These are phyloP conservation scores for Ibidorhyncha struthersii DNA, from an alignment of 2,113 vertebrate species.

Conservation along the genomic window DNA sequence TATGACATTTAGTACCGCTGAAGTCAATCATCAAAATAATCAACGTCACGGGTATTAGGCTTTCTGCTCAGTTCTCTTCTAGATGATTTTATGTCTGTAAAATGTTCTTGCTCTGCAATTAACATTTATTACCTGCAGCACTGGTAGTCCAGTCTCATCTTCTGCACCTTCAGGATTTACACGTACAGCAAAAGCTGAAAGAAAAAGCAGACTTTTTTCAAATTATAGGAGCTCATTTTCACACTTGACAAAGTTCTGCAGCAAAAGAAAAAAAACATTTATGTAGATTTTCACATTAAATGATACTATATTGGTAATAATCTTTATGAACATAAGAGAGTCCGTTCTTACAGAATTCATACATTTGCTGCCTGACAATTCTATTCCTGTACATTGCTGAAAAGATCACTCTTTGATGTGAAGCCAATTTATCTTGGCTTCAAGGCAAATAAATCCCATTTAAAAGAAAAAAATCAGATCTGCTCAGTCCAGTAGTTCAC, in stretches of 20 bases:
- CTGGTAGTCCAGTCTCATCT: conserved; percentile 33
- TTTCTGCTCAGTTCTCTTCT: background rate
- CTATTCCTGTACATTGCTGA: background rate
- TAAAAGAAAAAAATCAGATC: background rate
- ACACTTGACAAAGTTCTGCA: background rate
- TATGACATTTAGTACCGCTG: background rate
- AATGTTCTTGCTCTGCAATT: background rate
- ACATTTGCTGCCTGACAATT: background rate
- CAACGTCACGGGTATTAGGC: background rate
- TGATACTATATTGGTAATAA: background rate
- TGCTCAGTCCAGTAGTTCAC: conserved; percentile 2
- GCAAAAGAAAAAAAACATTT: background rate
- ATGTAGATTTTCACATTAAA: background rate
- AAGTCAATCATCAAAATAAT: background rate
- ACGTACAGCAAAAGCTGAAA: conserved; percentile 61
- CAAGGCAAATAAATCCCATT: conserved; percentile 23
- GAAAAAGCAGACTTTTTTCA: conserved; percentile 39
- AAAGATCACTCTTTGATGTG: conserved; percentile 18
- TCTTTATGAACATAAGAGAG: background rate
- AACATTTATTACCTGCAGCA: conserved; percentile 71
- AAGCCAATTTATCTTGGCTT: conserved; percentile 15
- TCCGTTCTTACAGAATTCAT: background rate
- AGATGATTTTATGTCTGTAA: background rate
- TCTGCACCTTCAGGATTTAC: conserved; percentile 61
- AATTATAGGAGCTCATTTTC: conserved; percentile 23